Percentiles rank a stretch among this genome's conserved stretches.
Conservation (phyloP, 2,113 vertebrate species). For the Hoplias malabaricus region DNA sequence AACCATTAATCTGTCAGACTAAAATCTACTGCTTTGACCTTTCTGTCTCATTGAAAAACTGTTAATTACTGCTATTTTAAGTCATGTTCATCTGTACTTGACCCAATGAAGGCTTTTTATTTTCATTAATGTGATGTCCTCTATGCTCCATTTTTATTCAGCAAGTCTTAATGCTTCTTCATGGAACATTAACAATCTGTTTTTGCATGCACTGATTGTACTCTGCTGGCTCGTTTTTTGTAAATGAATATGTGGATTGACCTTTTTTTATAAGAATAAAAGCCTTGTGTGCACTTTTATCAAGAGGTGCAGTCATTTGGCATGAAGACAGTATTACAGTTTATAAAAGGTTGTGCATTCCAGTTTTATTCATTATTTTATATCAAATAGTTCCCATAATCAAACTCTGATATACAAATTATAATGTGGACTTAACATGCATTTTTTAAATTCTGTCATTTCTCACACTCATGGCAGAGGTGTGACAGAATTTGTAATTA, state of each 20-base stretch:
- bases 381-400: conserved; percentile 80
- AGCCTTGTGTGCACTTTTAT: neutral
- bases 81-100: neutral
- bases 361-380: conserved; percentile 77
- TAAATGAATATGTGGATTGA: conserved; percentile 18
- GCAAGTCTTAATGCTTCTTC: neutral
- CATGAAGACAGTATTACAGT: conserved; percentile 18
- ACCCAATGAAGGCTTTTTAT: neutral
- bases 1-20: neutral
- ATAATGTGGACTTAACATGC: conserved; percentile 79
- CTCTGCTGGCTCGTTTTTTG: neutral
- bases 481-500: conserved; percentile 54
- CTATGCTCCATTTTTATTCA: neutral
- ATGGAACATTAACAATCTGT: neutral
- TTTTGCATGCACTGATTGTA: conserved; percentile 3
- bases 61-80: neutral
- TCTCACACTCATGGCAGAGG: conserved; percentile 56
- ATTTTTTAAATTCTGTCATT: conserved; percentile 65
- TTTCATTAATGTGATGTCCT: neutral
- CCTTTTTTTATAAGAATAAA: conserved; percentile 19
- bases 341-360: conserved; percentile 79
- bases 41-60: no score
- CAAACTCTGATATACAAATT: conserved; percentile 84
- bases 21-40: no score
- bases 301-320: neutral